These are phyloP conservation scores for Andinoacara biseriatus DNA, from an alignment of 2,113 vertebrate genomes.

Conservation along the genomic window DNA sequence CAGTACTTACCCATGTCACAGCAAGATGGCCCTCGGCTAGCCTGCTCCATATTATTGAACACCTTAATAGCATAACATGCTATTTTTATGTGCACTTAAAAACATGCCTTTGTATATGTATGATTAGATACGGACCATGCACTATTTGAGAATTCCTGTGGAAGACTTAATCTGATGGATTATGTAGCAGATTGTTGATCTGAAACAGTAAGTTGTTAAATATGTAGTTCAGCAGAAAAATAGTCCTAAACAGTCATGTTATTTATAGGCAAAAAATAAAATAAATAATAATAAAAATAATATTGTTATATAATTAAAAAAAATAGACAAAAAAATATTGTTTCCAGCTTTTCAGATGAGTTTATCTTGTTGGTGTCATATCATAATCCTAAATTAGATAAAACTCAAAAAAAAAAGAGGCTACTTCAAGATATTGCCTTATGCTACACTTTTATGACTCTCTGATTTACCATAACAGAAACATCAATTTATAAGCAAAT, in stretches of 20 bases:
- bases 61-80: constrained; percentile 46
- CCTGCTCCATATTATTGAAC: constrained; percentile 42
- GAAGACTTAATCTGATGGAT: not conserved
- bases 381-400: not conserved
- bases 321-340: not conserved
- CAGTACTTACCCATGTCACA: constrained; percentile 50
- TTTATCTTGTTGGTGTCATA: not conserved
- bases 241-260: not conserved
- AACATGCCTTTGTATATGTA: constrained; percentile 51
- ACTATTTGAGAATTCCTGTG: constrained; percentile 28
- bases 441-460: not conserved
- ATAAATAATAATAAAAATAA: too few relatives aligned
- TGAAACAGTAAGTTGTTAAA: not conserved
- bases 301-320: not conserved
- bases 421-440: not conserved
- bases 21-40: constrained; percentile 55
- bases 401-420: constrained; percentile 1
- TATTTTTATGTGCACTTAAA: constrained; percentile 65
- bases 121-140: constrained; percentile 31
- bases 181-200: not conserved
- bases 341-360: not conserved
- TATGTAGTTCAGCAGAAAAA: constrained; percentile 1
- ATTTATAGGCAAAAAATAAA: not conserved
- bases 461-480: not conserved
- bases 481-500: constrained; percentile 3